Conservation (phyloP, 2,113 vertebrate species). For the Caranx melampygus region DNA sequence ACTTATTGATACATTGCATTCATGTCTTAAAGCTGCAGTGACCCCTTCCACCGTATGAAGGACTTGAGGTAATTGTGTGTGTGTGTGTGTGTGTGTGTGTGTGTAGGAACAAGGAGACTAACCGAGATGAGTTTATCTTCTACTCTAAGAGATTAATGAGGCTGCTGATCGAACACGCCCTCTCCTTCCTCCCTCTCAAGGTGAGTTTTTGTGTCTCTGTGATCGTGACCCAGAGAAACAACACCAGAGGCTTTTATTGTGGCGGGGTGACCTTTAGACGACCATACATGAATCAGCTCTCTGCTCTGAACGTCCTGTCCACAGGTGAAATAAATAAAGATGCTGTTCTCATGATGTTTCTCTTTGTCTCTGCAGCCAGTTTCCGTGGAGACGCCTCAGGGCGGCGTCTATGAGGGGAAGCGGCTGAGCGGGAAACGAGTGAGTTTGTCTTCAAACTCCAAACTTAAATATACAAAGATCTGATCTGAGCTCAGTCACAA, state of each 20-base stretch:
- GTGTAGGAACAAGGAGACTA: constrained; percentile 91
- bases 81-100: constrained; percentile 25
- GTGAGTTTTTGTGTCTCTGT: constrained; percentile 72
- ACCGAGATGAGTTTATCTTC: constrained; percentile 93
- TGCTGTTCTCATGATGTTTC: background rate
- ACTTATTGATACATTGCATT: no score
- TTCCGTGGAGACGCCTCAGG: constrained; percentile 91
- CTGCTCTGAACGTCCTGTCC: background rate
- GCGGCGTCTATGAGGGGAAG: constrained; percentile 87
- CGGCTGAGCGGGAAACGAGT: constrained; percentile 89
- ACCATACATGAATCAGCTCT: no score
- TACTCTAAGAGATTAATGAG: constrained; percentile 95
- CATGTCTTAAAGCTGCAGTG: no score
- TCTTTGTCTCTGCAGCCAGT: constrained; percentile 78
- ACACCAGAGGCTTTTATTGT: background rate
- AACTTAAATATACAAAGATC: no score
- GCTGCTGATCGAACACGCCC: constrained; percentile 90
- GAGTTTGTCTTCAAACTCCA: constrained; percentile 45
- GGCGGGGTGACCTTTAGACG: background rate
- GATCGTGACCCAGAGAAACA: background rate
- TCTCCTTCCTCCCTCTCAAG: constrained; percentile 92
- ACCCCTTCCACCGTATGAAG: no score
- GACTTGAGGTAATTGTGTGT: background rate
- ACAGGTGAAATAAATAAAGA: background rate
- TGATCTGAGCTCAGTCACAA: no score